Percentiles rank a stretch among this genome's conserved stretches.
Conservation (phyloP, 2,888 invertebrate species). For the Bruchidius siliquastri region DNA sequence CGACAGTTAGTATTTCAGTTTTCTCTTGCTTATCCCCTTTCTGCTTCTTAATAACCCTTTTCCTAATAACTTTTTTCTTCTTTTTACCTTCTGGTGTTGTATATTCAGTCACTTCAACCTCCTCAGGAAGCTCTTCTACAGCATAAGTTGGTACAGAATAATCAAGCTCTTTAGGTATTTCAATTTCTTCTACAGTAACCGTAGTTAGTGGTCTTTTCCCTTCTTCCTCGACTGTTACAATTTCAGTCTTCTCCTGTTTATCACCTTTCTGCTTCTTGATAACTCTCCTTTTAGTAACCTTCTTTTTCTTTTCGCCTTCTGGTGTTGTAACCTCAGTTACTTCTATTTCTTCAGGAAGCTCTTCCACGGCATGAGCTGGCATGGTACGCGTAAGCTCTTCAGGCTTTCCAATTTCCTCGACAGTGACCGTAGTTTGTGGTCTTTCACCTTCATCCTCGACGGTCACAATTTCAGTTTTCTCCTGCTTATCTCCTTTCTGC, state of each 20-base stretch:
- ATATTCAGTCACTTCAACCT: constrained; percentile 20
- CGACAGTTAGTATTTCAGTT: constrained; percentile 33
- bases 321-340: constrained; percentile 34
- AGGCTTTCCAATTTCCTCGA: constrained; percentile 33
- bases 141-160: constrained; percentile 27
- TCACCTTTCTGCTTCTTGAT: constrained; percentile 40
- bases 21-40: constrained; percentile 39
- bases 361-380: constrained; percentile 34
- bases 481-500: constrained; percentile 81
- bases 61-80: constrained; percentile 33
- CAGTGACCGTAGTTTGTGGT: constrained; percentile 29
- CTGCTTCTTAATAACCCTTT: constrained; percentile 38
- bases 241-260: constrained; percentile 38
- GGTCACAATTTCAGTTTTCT: constrained; percentile 45
- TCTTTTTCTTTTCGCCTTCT: constrained; percentile 31
- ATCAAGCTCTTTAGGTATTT: constrained; percentile 9
- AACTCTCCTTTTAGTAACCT: constrained; percentile 38
- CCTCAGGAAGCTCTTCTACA: constrained; percentile 26
- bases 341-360: constrained; percentile 30
- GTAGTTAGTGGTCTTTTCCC: constrained; percentile 43
- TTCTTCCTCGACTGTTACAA: constrained; percentile 35
- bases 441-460: constrained; percentile 35
- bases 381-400: constrained; percentile 24
- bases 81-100: constrained; percentile 38
- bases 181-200: constrained; percentile 28